Percentiles rank a stretch among this genome's conserved stretches.
These are phyloP conservation scores for Ecliptopera silaceata DNA, from an alignment of 2,888 invertebrate genomes.

Conservation along the genomic window DNA sequence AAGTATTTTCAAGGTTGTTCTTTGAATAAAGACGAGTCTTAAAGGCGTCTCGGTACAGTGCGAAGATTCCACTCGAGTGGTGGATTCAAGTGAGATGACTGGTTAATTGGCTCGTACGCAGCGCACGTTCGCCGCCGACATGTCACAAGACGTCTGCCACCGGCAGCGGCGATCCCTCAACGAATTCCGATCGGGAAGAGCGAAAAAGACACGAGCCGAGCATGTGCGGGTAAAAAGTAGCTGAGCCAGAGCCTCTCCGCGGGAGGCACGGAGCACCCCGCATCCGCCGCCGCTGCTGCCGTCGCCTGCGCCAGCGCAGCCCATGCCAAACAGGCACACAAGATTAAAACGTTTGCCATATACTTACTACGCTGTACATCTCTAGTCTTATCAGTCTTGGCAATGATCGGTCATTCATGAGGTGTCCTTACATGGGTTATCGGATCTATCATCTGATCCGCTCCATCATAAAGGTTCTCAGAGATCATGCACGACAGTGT, in stretches of 20 bases:
- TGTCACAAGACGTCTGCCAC: conserved; percentile 82
- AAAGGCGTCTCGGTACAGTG: conserved; percentile 54
- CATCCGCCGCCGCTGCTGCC: conserved; percentile 37
- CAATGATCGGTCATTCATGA: conserved; percentile 52
- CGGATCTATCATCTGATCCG: conserved; percentile 32
- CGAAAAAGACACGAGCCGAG: conserved; percentile 82
- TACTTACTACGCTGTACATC: conserved; percentile 44
- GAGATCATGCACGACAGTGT: conserved; percentile 30
- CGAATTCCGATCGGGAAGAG: conserved; percentile 81
- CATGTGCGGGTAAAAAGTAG: conserved; percentile 75
- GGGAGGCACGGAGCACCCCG: conserved; percentile 62
- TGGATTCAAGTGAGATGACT: conserved; percentile 65
- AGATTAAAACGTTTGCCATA: conserved; percentile 59
- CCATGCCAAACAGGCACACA: conserved; percentile 53
- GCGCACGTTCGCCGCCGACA: conserved; percentile 75
- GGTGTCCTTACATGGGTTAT: conserved; percentile 33
- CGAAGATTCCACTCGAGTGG: conserved; percentile 57
- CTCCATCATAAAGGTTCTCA: conserved; percentile 30
- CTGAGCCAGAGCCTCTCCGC: conserved; percentile 64
- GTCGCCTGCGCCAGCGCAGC: conserved; percentile 43
- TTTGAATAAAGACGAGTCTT: conserved; percentile 65
- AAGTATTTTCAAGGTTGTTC: conserved; percentile 70
- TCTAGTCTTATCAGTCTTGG: conserved; percentile 49
- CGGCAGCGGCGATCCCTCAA: conserved; percentile 79
- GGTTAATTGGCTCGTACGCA: conserved; percentile 78